A percentile compares a stretch with the other conserved stretches of the same genome.
Evolutionary conservation across 2,797 vertebrate species (phyloP).

Genomic region (Pseudopleuronectes americanus): DNA sequence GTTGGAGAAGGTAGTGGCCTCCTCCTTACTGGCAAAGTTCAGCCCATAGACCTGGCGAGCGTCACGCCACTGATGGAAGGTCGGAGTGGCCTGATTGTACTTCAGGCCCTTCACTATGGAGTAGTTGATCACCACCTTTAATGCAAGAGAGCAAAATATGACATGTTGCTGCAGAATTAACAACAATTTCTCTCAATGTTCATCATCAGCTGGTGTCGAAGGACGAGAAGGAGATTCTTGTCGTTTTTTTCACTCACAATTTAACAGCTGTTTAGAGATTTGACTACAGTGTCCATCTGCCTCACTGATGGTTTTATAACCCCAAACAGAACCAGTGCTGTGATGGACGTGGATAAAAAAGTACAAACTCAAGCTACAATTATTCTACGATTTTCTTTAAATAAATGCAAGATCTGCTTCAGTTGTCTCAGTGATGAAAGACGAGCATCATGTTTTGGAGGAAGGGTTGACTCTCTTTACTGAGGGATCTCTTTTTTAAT

Average conservation of each 20-base stretch:
- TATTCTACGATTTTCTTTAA: no score
- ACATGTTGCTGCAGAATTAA: not conserved
- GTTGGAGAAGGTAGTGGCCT: constrained; percentile 96
- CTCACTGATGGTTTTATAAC: no score
- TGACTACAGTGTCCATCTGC: no score
- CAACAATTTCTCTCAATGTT: no score
- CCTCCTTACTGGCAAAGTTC: constrained; percentile 98
- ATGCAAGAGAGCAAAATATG: not conserved
- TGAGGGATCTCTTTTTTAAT: no score
- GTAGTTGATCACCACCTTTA: constrained; percentile 98
- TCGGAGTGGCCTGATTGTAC: constrained; percentile 98
- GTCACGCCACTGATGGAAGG: constrained; percentile 98
- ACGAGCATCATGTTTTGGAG: no score
- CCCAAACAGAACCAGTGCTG: no score
- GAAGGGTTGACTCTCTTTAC: no score
- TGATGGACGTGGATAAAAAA: no score
- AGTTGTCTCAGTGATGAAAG: no score
- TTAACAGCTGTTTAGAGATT: not conserved
- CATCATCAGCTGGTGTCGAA: not conserved
- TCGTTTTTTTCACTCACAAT: not conserved
- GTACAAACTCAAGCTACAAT: no score
- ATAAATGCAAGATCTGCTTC: no score
- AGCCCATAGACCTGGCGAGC: constrained; percentile 97
- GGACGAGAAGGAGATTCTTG: constrained; percentile 5
- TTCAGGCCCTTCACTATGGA: constrained; percentile 98